Conservation (phyloP, 2,113 vertebrate species). For the Hippotragus niger region DNA sequence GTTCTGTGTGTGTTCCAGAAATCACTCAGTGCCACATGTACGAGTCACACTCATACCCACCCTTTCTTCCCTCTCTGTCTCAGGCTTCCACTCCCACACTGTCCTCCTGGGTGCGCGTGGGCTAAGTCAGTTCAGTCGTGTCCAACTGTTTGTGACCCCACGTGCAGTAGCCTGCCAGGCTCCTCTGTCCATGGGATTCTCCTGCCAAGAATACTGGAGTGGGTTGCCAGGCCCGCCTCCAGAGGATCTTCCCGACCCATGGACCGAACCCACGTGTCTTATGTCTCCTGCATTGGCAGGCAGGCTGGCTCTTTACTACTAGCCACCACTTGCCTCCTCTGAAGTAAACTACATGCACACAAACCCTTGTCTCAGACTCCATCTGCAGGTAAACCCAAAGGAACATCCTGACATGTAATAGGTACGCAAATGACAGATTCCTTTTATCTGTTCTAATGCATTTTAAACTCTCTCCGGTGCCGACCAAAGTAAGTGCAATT, state of each 20-base stretch:
- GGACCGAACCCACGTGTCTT: neutral
- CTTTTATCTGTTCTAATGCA: neutral
- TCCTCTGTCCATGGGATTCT: neutral
- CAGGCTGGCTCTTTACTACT: neutral
- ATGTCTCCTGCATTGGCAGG: neutral
- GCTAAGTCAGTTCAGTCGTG: neutral
- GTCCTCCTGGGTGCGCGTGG: fast-evolving
- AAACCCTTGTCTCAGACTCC: neutral
- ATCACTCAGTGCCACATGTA: neutral
- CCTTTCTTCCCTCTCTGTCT: neutral
- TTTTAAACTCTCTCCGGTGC: neutral
- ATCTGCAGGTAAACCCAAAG: neutral
- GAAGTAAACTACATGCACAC: no score
- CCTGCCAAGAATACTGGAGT: neutral
- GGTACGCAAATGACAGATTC: neutral
- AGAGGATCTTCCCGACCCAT: neutral
- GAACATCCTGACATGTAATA: neutral
- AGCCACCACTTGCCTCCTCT: neutral
- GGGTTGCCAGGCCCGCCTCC: neutral
- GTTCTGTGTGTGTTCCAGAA: fast-evolving
- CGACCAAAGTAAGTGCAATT: neutral
- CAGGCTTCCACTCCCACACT: no score
- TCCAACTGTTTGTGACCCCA: neutral
- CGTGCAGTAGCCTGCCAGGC: neutral
- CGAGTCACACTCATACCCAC: fast-evolving